Base-by-base conservation (phyloP, 2,888 invertebrate species). In the Eulithis testata region DNA sequence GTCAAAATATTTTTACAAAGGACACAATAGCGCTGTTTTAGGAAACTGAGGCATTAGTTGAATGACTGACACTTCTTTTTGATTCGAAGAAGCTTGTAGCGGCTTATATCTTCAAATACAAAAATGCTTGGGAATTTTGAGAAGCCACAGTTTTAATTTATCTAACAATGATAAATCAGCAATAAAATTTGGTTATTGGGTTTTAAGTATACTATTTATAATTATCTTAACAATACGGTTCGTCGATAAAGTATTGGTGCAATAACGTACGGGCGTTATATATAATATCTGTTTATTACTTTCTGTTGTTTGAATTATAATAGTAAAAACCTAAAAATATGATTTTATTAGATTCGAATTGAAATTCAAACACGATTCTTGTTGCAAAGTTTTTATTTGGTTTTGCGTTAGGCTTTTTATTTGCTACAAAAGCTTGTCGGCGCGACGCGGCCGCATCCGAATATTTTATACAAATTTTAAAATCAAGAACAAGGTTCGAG, bases 381-480 rank as follows among this genome's bases (percentile, higher is more conserved):
- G 70, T 74, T 74, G 68, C 64, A 75, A 61, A 66, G 71, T 81
- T 81, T 78, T 76, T 82, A 78, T 76, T 83, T 79, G 79, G 74
- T 82, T 82, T 81, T 80, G 79, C 76, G 76, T 82, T 83, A 78
- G 79, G 79, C 77, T 83, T 85, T 78, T 87, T 86, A 82, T 86
- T 82, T 78, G 78, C 81, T 78, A 83, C 82, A 76, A 83, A 83
- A 81, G 82, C 82, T 82, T 85, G 88, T 84, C 85, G 84, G 87
- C 80, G 80, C 87, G 87, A 82, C 84, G 85, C 85, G 85, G 83
- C 82, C 81, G 80, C 80, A 81, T 83, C 85, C 79, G 92, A 91
- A 93, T 93, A 92, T 91, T 90, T 93, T 92, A 92, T 91, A 91
- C 91, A 91, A 92, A 92, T 92, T 91, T 91, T 89, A 89, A 90